phyloP scores from a whole-genome alignment of 2,888 invertebrate species.

The Tubulanus polymorphus region DNA sequence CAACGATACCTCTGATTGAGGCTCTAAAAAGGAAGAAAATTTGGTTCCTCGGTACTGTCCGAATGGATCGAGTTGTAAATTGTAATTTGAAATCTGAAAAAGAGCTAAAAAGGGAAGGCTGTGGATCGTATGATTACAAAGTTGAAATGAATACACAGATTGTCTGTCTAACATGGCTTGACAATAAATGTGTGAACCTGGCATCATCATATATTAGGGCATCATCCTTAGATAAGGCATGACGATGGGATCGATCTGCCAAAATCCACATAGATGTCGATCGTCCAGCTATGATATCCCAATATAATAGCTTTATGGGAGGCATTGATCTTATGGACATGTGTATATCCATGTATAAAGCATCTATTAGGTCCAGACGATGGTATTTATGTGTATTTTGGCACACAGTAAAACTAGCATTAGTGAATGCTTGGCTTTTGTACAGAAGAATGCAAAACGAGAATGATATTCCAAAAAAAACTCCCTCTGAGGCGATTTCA shows the following conservation, averaged over 20 bases:
- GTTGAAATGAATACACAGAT: constrained; percentile 6
- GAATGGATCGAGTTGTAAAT: no score
- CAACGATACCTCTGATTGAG: constrained; percentile 8
- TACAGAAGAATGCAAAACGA: constrained; percentile 4
- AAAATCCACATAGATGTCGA: not conserved
- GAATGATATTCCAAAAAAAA: no score
- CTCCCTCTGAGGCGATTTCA: no score
- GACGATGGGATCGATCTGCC: constrained; percentile 3
- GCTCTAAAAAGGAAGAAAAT: constrained; percentile 9
- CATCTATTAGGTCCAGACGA: constrained; percentile 1
- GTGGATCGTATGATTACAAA: not conserved
- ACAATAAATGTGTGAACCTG: constrained; percentile 4
- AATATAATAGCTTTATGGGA: constrained; percentile 11
- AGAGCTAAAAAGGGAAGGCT: constrained; percentile 1
- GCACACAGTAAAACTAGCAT: not conserved
- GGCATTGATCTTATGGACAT: constrained; percentile 12
- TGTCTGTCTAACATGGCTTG: constrained; percentile 1
- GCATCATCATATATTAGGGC: constrained; percentile 5
- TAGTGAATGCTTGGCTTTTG: constrained; percentile 6
- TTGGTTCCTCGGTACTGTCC: constrained; percentile 14
- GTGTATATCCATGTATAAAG: constrained; percentile 2
- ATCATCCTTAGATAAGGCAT: not conserved
- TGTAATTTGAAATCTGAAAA: no score
- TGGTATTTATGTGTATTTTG: constrained; percentile 6
- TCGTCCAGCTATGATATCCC: constrained; percentile 4